Evolutionary conservation across 2,113 vertebrate genomes (phyloP), one percentile per base, ranked within the genome.

Genomic region (Eudyptes chrysolophus): DNA sequence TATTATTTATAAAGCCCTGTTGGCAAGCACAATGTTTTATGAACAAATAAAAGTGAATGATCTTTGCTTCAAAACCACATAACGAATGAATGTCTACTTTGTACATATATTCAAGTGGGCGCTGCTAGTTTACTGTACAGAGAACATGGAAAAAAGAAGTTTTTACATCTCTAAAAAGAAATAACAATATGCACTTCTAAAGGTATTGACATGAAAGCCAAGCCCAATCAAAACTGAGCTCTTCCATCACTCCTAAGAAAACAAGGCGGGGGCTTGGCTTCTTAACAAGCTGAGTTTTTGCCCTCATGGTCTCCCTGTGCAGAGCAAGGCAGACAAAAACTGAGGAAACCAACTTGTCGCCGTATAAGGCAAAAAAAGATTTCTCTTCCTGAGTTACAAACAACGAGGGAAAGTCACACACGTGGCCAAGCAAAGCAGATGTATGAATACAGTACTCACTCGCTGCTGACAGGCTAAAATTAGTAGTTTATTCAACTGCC

Each of bases 1-100:
- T 96, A 93, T 97, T 94, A 96, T 97, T 94, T 96, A 96, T 95
- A 88, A 95, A 92, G 68, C 64, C 48, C 92, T 94, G 60, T 79
- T 95, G 92, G 94, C 95, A 97, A 93, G 95, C 82, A 70, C 46
- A 38, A 8, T 71, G 87, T 66, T 96, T 93, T 75, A 95, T 52
- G 89, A 95, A 95, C 87, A 95, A 93, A 96, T 93, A 92, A 57
- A 94, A 88, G 68, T 70, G 93, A 97, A 94, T 38, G 82, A 93
- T 88, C 71, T 48, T 44, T 71, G 60, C 84, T 83, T 94, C 77
- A 88, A 94, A 94, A 86, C 78, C 93, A 96, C 94, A 74, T 74
- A 96, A 93, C 93, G 92, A 96, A 96, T 89, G 81, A 94, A 69
- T 6, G 46, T 54, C 55, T 85, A 72, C 93, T 96, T 81, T 57